A percentile compares a stretch with the other conserved stretches of the same genome.
phyloP scores from a whole-genome alignment of 35 echinoderm and acorn worm species.

The Lytechinus variegatus region DNA sequence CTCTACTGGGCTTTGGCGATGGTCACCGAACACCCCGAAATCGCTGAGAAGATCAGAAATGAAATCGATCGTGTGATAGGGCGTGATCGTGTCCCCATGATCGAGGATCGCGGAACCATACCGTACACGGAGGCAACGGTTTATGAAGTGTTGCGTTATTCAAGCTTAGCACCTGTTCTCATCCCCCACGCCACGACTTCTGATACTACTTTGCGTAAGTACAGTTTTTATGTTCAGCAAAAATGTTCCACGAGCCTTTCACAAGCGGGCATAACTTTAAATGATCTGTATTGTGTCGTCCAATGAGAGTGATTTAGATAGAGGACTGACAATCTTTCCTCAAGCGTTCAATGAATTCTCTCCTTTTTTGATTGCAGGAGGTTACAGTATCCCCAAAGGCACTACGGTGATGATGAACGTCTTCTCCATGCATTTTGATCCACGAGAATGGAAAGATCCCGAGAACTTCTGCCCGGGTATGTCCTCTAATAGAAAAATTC shows the following conservation, averaged over 20 bases:
- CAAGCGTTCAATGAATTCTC: not conserved
- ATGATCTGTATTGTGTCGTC: too few species aligned
- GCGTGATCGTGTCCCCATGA: constrained; percentile 27
- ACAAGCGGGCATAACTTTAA: too few species aligned
- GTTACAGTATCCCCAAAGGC: constrained; percentile 73
- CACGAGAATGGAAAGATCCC: constrained; percentile 61
- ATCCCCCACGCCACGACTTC: constrained; percentile 61
- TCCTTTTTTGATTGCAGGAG: constrained; percentile 37
- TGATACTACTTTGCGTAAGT: constrained; percentile 65
- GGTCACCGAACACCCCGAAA: constrained; percentile 69
- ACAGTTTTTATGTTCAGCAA: not conserved
- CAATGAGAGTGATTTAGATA: too few species aligned
- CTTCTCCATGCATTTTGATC: constrained; percentile 65
- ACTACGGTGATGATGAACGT: constrained; percentile 62
- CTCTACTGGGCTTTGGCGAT: constrained; percentile 77
- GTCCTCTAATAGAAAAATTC: not conserved
- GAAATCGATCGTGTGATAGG: constrained; percentile 86
- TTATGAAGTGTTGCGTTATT: constrained; percentile 66
- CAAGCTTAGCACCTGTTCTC: constrained; percentile 58
- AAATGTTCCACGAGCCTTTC: too few species aligned
- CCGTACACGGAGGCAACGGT: constrained; percentile 75
- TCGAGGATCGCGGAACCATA: constrained; percentile 64
- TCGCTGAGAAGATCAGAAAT: constrained; percentile 63
- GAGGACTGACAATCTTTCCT: too few species aligned
- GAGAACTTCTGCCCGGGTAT: constrained; percentile 68